Evolutionary conservation across 2,888 invertebrate genomes (phyloP), one percentile per base, ranked within the genome.

Genomic region (Amiota minor): DNA sequence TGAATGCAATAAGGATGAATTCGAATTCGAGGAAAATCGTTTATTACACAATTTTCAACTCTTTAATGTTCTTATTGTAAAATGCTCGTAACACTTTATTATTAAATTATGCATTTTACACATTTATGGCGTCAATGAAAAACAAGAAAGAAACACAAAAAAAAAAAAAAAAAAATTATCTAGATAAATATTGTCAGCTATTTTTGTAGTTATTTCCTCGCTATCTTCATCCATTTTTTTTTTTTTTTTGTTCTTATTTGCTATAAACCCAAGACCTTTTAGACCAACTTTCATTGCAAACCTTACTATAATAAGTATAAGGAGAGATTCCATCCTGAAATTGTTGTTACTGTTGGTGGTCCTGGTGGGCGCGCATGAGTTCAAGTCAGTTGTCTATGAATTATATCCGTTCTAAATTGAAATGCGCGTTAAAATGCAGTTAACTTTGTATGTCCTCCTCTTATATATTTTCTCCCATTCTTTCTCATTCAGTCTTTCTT

Each of bases 341-440:
- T 35, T 35, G 35, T 35, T 35, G 35, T 35, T 35, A 35, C 35
- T 35, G 35, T 35, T 4, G 1, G 16, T 49, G 61, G n/a, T 55
- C 14, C 16, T 59, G 23, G 55, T 61, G 49, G 20, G 61, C 20
- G 35, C 53, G 55, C 65, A 65, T 53, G 23, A 64, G 61, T 53
- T 47, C 47, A 47, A 80, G 86, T 87, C 87, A 87, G 88, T 87
- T 88, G 88, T 88, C 88, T 88, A 88, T 88, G 88, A 88, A 88
- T 88, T 88, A 88, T 88, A 88, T 88, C 88, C 88, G 88, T 83
- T 88, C 88, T 85, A 88, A 88, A 88, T 88, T 88, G 88, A 88
- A 88, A 88, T 80, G 88, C 88, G 88, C 88, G 88, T 88, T 88
- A 88, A 88, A 88, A 88, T 88, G 88, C 88, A 88, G 88, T 88